Conservation (phyloP, 2,888 invertebrate genomes). For the Cosmia trapezina region DNA sequence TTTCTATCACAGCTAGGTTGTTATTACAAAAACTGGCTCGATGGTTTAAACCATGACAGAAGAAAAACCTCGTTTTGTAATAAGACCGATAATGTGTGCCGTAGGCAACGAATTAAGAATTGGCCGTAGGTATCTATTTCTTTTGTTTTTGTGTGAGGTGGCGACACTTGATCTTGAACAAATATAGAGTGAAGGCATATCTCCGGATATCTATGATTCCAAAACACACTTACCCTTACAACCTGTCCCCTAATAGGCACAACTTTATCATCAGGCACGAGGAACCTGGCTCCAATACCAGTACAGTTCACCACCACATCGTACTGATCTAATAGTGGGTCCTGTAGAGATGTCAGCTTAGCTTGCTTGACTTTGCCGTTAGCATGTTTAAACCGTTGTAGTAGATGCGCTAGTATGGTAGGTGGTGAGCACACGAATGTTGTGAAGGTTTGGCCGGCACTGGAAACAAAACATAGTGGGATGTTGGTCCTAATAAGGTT, state of each 20-base stretch:
- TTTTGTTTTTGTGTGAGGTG: too few relatives aligned
- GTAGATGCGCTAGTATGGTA: conserved; percentile 92
- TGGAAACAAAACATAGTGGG: conserved; percentile 68
- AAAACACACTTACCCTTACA: conserved; percentile 85
- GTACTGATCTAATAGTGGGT: conserved; percentile 86
- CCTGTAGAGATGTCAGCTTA: conserved; percentile 73
- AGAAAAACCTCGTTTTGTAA: too few relatives aligned
- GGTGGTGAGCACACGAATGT: conserved; percentile 93
- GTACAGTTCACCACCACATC: conserved; percentile 95
- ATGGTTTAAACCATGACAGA: too few relatives aligned
- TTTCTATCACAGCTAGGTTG: too few relatives aligned
- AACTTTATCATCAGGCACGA: conserved; percentile 91
- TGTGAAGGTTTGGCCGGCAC: conserved; percentile 91
- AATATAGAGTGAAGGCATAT: too few relatives aligned
- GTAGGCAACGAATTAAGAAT: too few relatives aligned
- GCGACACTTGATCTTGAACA: too few relatives aligned
- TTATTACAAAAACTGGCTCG: too few relatives aligned
- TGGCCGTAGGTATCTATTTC: too few relatives aligned
- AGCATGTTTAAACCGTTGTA: conserved; percentile 89
- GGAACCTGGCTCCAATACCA: conserved; percentile 92
- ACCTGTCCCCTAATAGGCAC: conserved; percentile 94
- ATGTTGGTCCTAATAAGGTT: background rate
- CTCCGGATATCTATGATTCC: too few relatives aligned
- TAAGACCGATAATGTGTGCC: too few relatives aligned
- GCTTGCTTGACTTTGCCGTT: conserved; percentile 91